Evolutionary conservation across 2,113 vertebrate genomes (phyloP), one percentile per base, ranked within the genome.

Genomic region (Pygoscelis adeliae): DNA sequence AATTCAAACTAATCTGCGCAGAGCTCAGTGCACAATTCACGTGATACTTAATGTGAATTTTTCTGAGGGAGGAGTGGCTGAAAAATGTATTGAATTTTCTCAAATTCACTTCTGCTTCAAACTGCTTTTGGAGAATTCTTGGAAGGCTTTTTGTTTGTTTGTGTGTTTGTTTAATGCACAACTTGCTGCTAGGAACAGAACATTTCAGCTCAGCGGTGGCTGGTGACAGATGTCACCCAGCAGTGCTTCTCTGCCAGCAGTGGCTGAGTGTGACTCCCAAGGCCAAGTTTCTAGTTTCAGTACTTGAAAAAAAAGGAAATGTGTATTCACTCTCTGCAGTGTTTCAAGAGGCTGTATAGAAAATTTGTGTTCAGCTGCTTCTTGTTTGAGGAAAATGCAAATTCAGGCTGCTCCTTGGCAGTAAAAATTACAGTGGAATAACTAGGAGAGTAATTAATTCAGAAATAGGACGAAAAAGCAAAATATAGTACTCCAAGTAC

Each of bases 181-280:
- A 56, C 70, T 93, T 72, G 82, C 91, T 90, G 71, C 66, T 85
- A 72, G 88, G 70, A 89, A 53, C 34, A 21, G 83, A 93, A 44
- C 58, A 34, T 89, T 90, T 40, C 89, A 81, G 76, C 91, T 93
- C 95, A 83, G 86, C 9, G 0, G 90, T 92, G 79, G 66, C 83
- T 70, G 93, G 4, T 87, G 93, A 61, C 95, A 96, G 95, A 96
- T 96, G 95, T 84, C 93, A 94, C 93, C 94, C 94, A 95, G 93
- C 96, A 95, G 95, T 92, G 80, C 46, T 83, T 38, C 93, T 83
- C 71, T 42, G 19, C 79, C 94, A 97, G 74, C 76, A 90, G 91
- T 77, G 83, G 36, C 79, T 71, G 53, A 61, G 34, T 29, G 59
- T 36, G 59, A 65, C 42, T 90, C 71, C 55, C 76, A 95, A 77